These are phyloP conservation scores for Mellivora capensis DNA, from an alignment of 2,113 vertebrate genomes.

Conservation along the genomic window DNA sequence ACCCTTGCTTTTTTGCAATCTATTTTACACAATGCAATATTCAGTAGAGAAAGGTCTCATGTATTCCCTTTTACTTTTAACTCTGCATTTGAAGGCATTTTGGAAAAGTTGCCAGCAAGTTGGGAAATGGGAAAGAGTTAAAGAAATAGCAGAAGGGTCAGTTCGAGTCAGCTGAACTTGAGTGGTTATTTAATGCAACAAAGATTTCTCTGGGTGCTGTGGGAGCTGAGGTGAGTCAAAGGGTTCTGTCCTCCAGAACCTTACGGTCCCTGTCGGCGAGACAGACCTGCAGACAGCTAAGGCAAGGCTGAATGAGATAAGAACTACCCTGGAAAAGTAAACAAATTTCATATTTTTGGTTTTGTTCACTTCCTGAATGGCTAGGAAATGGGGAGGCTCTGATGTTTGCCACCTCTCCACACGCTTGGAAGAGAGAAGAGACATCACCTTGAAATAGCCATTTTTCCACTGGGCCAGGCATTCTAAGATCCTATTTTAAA, in stretches of 20 bases:
- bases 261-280: background rate
- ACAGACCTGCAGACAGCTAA: background rate
- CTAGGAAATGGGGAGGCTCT: background rate
- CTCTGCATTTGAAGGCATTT: background rate
- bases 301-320: background rate
- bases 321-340: background rate
- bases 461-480: background rate
- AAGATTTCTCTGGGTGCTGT: background rate
- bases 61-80: background rate
- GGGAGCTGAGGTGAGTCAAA: background rate
- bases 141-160: background rate
- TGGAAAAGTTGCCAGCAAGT: background rate
- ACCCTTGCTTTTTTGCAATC: background rate
- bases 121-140: background rate
- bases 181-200: background rate
- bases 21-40: background rate
- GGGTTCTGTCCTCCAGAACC: background rate
- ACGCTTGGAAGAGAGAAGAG: background rate
- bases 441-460: background rate
- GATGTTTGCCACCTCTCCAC: background rate
- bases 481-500: background rate
- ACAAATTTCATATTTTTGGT: background rate
- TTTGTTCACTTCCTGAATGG: background rate
- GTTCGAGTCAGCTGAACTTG: background rate
- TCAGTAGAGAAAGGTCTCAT: background rate